Evolutionary conservation across 30 jellyfish, hydroid and myxozoan genomes (phyloP).

Genomic region (Chrysaora quinquecirrha): DNA sequence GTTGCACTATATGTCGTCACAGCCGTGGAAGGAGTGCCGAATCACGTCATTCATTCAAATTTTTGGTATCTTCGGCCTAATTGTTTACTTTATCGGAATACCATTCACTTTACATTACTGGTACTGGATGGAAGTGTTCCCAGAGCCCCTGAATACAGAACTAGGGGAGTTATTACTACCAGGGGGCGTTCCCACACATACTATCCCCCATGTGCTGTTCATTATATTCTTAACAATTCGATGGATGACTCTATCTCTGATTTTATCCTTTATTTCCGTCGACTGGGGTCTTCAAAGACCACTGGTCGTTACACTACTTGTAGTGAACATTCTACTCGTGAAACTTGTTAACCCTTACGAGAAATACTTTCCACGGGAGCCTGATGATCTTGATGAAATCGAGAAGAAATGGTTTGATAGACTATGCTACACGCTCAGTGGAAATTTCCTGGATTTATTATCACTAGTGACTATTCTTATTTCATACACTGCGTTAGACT

Average conservation of each 20-base stretch:
- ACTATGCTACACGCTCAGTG: constrained; percentile 81
- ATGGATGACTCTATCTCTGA: constrained; percentile 88
- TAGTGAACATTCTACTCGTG: constrained; percentile 76
- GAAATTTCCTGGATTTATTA: constrained; percentile 78
- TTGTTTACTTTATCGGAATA: constrained; percentile 90
- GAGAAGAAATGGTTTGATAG: constrained; percentile 93
- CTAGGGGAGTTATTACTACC: constrained; percentile 90
- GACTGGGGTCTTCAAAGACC: constrained; percentile 98
- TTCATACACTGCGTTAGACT: constrained; percentile 92
- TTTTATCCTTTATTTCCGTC: constrained; percentile 85
- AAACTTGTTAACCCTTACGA: constrained; percentile 83
- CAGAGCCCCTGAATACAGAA: constrained; percentile 72
- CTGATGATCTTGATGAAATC: constrained; percentile 62
- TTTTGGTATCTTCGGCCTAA: constrained; percentile 87
- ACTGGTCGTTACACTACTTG: constrained; percentile 68
- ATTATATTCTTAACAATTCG: constrained; percentile 85
- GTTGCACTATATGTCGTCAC: constrained; percentile 87
- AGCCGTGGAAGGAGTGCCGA: constrained; percentile 96
- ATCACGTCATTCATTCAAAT: constrained; percentile 82
- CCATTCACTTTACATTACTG: constrained; percentile 93
- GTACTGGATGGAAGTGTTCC: constrained; percentile 89
- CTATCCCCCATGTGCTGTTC: constrained; percentile 65
- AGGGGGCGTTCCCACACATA: constrained; percentile 82
- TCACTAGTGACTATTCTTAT: constrained; percentile 82
- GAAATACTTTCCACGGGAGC: constrained; percentile 81